Base-by-base conservation (phyloP, 2,888 invertebrate species). In the Diaphora mendica region DNA sequence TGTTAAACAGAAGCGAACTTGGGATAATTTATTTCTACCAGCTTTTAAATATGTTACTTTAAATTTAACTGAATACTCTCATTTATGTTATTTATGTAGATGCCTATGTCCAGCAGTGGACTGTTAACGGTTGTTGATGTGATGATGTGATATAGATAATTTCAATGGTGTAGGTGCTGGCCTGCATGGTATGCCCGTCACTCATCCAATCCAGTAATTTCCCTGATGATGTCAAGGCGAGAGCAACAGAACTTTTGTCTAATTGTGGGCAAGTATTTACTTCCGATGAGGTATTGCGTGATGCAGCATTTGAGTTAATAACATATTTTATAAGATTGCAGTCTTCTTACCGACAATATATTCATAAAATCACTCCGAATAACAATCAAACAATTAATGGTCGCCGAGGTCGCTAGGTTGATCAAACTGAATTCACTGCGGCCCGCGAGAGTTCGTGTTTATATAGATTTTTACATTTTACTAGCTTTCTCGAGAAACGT, bases 211-310 rank as follows among this genome's bases (percentile, higher is more conserved):
- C 97, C 77, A 95, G 96, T 0, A 85, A 85, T 62, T 98, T 97
- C 88, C 99, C 99, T 0, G 96, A 96, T 0, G 99, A 99, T 92
- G 98, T 97, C 0, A 98, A 98, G 90, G 91, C 96, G 74, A 96
- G 97, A 70, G 99, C 99, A 0, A 90, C 81, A 62, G 93, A 94
- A 7, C 96, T 98, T 66, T 95, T 98, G 33, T 91, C 87, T 0
- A 97, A 96, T 15, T 98, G 98, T 92, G 96, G 97, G 95, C 95
- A 77, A 81, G 89, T 75, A 9, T 33, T 62, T 62, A 7, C 26
- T 62, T 30, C 2, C 30, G 15, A 59, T 26, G 3, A 62, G 30
- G 5, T 62, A 30, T 62, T 62, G 26, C 30, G 7, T 30, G 30
- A 30, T 59, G 15, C 26, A 59, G 59, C 15, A 59, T 59, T 62